Conservation (phyloP, 2,888 invertebrate genomes). For the Ceratothoa steindachneri region DNA sequence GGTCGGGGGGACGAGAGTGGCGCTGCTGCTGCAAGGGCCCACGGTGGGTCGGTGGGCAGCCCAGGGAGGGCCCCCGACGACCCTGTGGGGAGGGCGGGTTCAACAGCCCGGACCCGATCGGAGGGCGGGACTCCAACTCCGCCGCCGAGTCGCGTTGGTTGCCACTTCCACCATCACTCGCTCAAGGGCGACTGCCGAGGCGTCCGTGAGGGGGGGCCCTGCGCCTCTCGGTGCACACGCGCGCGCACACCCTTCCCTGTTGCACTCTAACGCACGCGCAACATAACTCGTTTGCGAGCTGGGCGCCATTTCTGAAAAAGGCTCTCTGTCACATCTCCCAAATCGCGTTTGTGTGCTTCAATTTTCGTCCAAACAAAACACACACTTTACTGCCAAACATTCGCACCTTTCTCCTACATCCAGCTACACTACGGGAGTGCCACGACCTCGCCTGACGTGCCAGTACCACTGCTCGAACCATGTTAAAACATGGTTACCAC, state of each 20-base stretch:
- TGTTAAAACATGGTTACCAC: too few species aligned
- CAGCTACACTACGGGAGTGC: too few species aligned
- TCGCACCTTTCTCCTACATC: too few species aligned
- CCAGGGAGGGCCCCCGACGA: constrained; percentile 50
- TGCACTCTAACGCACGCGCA: constrained; percentile 15
- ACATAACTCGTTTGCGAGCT: background rate
- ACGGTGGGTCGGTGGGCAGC: constrained; percentile 48
- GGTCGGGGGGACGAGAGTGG: constrained; percentile 26
- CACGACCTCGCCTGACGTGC: too few species aligned
- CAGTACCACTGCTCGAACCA: too few species aligned
- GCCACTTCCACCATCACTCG: constrained; percentile 12
- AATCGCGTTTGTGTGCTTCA: too few species aligned
- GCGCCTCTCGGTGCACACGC: background rate
- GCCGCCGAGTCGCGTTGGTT: constrained; percentile 7
- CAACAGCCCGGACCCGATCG: constrained; percentile 48
- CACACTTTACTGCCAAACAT: too few species aligned
- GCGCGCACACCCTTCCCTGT: background rate
- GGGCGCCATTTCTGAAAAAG: background rate
- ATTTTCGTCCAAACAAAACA: too few species aligned
- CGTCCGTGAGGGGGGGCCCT: background rate
- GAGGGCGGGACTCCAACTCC: constrained; percentile 15
- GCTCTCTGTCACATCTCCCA: too few species aligned
- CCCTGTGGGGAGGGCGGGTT: constrained; percentile 46
- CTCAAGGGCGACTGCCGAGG: background rate
- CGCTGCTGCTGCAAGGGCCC: constrained; percentile 31